Evolutionary conservation across 2,797 vertebrate species (phyloP).

Genomic region (Sebastes vulpes): DNA sequence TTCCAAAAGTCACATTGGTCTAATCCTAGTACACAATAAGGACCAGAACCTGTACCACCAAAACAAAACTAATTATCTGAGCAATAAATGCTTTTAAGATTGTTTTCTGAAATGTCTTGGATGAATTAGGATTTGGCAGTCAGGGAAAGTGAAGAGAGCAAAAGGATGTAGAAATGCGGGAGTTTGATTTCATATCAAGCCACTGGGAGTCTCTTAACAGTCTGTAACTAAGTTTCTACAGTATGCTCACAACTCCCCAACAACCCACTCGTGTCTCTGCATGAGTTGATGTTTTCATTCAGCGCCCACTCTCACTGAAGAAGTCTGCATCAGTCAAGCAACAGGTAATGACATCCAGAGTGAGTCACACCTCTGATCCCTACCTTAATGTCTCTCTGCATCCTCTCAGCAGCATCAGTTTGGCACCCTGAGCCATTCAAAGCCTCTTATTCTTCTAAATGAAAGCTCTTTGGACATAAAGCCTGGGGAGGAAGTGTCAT

Average conservation of each 20-base stretch:
- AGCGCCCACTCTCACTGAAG: not conserved
- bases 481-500: not conserved
- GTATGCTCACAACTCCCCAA: not conserved
- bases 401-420: not conserved
- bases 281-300: constrained; percentile 5
- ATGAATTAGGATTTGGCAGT: not conserved
- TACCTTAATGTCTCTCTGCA: not conserved
- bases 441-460: not conserved
- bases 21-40: not conserved
- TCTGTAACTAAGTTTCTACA: not conserved
- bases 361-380: constrained; percentile 16
- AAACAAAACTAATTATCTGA: not conserved
- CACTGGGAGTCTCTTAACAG: not conserved
- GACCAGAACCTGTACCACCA: not conserved
- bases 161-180: not conserved
- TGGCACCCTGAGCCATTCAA: not conserved
- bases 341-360: not conserved
- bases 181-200: not conserved
- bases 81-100: not conserved
- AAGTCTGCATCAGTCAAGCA: not conserved
- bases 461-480: not conserved
- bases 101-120: not conserved
- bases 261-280: not conserved
- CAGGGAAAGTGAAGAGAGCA: not conserved
- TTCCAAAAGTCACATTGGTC: not conserved